phyloP scores from a whole-genome alignment of 2,888 invertebrate species.

The Aelia acuminata region DNA sequence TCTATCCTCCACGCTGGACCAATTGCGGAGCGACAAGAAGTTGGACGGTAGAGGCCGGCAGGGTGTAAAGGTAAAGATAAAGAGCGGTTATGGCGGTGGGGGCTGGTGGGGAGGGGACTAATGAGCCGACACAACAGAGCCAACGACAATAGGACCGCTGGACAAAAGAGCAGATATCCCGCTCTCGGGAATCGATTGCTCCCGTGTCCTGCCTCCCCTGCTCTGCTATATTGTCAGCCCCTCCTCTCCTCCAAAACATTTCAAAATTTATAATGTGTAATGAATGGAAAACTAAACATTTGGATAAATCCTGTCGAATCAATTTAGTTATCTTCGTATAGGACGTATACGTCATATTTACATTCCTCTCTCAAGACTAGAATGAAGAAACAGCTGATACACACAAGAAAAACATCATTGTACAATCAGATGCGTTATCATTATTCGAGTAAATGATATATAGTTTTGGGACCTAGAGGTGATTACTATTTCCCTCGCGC shows the following conservation, averaged over 20 bases:
- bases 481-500: no score
- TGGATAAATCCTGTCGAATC: no score
- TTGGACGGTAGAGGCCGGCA: background rate
- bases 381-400: no score
- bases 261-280: no score
- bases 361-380: no score
- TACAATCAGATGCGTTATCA: no score
- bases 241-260: background rate
- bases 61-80: conserved; percentile 32
- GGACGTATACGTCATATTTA: no score
- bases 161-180: conserved; percentile 40
- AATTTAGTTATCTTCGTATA: no score
- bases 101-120: background rate
- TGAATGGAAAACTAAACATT: no score
- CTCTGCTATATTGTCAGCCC: background rate
- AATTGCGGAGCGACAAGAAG: background rate
- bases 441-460: no score
- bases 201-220: background rate
- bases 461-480: no score
- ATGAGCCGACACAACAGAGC: background rate
- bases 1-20: background rate
- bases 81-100: background rate
- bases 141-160: background rate
- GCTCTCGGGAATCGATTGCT: background rate
- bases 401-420: no score